Conservation (phyloP, 1,140 invertebrate genomes). For the Drosophila funebris region DNA sequence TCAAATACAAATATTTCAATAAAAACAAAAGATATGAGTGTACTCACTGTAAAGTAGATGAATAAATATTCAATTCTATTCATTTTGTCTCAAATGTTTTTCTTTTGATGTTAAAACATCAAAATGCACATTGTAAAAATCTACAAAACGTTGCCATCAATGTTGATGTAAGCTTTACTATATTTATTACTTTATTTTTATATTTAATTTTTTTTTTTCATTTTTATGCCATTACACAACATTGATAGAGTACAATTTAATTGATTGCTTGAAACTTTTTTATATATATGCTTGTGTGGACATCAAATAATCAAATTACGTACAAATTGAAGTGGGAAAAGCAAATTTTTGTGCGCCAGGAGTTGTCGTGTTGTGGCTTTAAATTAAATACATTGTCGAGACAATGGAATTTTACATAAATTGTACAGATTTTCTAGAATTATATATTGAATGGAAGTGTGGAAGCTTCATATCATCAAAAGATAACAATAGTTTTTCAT, state of each 20-base stretch:
- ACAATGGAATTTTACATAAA: neutral
- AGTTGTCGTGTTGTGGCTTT: neutral
- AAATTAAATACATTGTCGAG: neutral
- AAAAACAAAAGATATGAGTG: neutral
- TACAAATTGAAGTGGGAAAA: slow-evolving; percentile 4
- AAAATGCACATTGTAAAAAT: neutral
- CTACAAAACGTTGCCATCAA: slow-evolving; percentile 8
- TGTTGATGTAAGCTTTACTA: neutral
- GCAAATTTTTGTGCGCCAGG: neutral
- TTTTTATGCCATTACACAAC: neutral
- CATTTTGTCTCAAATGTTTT: slow-evolving; percentile 1
- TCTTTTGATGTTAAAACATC: slow-evolving; percentile 3
- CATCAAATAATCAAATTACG: slow-evolving; percentile 1
- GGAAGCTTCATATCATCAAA: too few species aligned
- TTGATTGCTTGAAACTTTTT: neutral
- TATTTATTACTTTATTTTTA: neutral
- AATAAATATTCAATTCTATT: slow-evolving; percentile 14
- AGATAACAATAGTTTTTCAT: too few species aligned
- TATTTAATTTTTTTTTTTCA: neutral
- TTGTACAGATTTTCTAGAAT: neutral
- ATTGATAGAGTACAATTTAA: slow-evolving; percentile 4
- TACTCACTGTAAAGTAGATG: neutral
- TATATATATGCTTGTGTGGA: neutral
- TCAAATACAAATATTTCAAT: too few species aligned
- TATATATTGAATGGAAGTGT: too few species aligned